phyloP scores from a whole-genome alignment of 2,113 vertebrate genomes.

The Myrmophylax atrothorax region DNA sequence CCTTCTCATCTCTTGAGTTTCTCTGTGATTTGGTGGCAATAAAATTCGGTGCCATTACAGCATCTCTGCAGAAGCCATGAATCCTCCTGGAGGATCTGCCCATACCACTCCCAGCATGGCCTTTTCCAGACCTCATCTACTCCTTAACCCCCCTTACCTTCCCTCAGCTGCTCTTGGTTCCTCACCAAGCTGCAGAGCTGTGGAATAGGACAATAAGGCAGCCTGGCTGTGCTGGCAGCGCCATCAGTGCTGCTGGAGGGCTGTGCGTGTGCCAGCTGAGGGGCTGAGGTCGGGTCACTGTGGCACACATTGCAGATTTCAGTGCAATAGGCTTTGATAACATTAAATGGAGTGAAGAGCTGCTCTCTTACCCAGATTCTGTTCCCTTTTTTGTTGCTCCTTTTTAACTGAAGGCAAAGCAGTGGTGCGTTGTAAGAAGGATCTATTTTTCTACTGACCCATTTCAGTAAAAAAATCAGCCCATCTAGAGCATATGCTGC shows the following conservation, averaged over 20 bases:
- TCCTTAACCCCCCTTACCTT: not conserved
- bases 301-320: not conserved
- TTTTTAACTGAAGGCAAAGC: slow-evolving; percentile 23
- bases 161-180: not conserved
- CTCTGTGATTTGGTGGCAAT: not conserved
- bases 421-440: not conserved
- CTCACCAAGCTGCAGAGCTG: accelerated
- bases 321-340: slow-evolving; percentile 16
- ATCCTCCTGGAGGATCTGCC: not conserved
- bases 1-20: not conserved
- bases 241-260: not conserved
- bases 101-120: accelerated
- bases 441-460: slow-evolving; percentile 58
- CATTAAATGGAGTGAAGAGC: not conserved
- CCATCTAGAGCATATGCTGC: not conserved
- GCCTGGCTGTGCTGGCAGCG: not conserved
- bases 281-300: not conserved
- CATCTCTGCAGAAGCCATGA: not conserved
- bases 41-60: not conserved
- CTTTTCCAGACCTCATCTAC: not conserved
- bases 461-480: slow-evolving; percentile 14
- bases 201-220: not conserved
- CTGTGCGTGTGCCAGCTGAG: not conserved
- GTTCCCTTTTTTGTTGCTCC: not conserved
- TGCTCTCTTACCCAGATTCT: not conserved